Evolutionary conservation across 1,140 invertebrate genomes (phyloP).

Genomic region (Conus betulinus): DNA sequence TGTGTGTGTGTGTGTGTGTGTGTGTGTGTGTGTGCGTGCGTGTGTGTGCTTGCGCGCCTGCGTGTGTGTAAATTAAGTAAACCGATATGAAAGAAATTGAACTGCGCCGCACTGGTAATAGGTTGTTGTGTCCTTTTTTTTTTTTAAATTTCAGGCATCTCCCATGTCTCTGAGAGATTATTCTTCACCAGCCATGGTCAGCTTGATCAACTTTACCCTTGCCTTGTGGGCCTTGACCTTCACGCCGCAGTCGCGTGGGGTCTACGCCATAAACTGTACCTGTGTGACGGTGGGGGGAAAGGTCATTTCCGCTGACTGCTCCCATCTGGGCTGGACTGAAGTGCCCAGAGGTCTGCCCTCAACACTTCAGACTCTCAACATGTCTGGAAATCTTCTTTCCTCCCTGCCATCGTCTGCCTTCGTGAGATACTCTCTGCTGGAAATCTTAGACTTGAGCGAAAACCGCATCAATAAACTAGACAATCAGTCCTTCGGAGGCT

Average conservation of each 20-base stretch:
- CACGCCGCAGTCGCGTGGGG: neutral
- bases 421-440: neutral
- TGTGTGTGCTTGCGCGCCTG: too few species aligned
- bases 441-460: neutral
- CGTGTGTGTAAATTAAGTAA: too few species aligned
- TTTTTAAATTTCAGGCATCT: too few species aligned
- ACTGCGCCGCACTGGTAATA: too few species aligned
- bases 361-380: neutral
- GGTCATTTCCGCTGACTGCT: neutral
- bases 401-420: neutral
- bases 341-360: neutral
- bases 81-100: too few species aligned
- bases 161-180: too few species aligned
- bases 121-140: too few species aligned
- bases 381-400: neutral
- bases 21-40: too few species aligned
- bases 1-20: too few species aligned
- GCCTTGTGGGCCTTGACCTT: neutral
- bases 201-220: neutral
- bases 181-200: too few species aligned
- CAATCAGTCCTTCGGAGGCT: neutral
- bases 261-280: neutral
- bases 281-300: neutral
- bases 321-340: neutral
- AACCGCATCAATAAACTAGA: neutral